phyloP scores from a whole-genome alignment of 1,140 invertebrate species.

The Drosophila nasuta region DNA sequence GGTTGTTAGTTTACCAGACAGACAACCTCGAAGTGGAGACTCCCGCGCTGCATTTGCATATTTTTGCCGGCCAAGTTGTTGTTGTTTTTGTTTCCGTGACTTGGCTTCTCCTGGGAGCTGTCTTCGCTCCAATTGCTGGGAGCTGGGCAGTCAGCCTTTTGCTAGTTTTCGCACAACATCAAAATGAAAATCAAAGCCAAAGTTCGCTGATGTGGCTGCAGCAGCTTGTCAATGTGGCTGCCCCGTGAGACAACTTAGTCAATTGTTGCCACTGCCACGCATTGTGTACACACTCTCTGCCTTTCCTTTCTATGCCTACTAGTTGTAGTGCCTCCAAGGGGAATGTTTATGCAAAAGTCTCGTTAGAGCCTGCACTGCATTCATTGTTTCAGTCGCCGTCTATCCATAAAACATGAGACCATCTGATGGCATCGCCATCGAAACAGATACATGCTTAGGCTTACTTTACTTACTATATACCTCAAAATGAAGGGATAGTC shows the following conservation, averaged over 20 bases:
- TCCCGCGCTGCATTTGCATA: slow-evolving; percentile 64
- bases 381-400: slow-evolving; percentile 62
- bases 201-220: slow-evolving; percentile 58
- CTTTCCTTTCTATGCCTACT: slow-evolving; percentile 28
- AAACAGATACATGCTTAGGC: neutral
- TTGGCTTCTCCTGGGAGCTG: slow-evolving; percentile 73
- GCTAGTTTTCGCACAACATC: slow-evolving; percentile 52
- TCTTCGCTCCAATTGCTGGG: slow-evolving; percentile 49
- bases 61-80: slow-evolving; percentile 56
- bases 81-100: slow-evolving; percentile 51
- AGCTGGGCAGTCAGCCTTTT: slow-evolving; percentile 37
- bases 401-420: slow-evolving; percentile 76
- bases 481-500: neutral
- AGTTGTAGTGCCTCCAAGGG: slow-evolving; percentile 21
- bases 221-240: slow-evolving; percentile 52
- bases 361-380: slow-evolving; percentile 40
- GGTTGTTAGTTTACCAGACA: slow-evolving; percentile 74
- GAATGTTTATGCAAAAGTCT: slow-evolving; percentile 73
- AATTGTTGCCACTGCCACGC: slow-evolving; percentile 43
- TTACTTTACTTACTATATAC: neutral
- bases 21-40: neutral
- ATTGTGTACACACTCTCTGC: neutral
- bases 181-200: slow-evolving; percentile 69
- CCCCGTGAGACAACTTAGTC: slow-evolving; percentile 73
- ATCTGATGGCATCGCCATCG: slow-evolving; percentile 44